Base-by-base conservation (phyloP, 2,888 invertebrate species). In the Mesochorus sp. region DNA sequence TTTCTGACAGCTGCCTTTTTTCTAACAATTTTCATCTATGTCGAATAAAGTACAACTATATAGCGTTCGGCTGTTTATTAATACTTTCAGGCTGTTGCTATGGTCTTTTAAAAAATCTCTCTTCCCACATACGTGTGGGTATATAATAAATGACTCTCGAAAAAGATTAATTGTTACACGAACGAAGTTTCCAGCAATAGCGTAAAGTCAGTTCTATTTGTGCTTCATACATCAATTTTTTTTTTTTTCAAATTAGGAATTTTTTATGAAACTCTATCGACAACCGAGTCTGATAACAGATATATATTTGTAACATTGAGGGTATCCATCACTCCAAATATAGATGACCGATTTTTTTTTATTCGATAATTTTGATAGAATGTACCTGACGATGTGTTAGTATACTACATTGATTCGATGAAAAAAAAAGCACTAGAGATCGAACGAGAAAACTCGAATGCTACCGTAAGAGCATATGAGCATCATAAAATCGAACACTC, bases 211-310 rank as follows among this genome's bases (percentile, higher is more conserved):
- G 59, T 66, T 67, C 17, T 37, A 44, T 39, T 47, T 5, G 31
- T 31, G 12, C 24, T 39, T 55, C 61, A 72, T 72, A 66, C 67
- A 77, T 77, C 76, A 67, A 62, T 67, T 67, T 49, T 55, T 19
- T 28, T 24, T 31, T 28, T 37, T 34, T 39, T 57, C 47, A 62
- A 57, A 70, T 76, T 61, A 72, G 34, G 24, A 59, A 55, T 70
- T 61, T 59, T 39, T 62, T 26, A 17, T 12, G 39, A 76, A 71
- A 39, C 59, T 71, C 42, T 51, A 51, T 51, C 59, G 31, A 34
- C n/a, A 24, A 55, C 24, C 19, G 39, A 5, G 14, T 59, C 14
- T 24, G 8, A 34, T 34, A 34, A 1, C n/a, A n/a, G 34, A 34
- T 34, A 39, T 39, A 39, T 39, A 21, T 19, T 4, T 3, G 0